phyloP scores from a whole-genome alignment of 2,888 invertebrate genomes.

The Deilephila porcellus region DNA sequence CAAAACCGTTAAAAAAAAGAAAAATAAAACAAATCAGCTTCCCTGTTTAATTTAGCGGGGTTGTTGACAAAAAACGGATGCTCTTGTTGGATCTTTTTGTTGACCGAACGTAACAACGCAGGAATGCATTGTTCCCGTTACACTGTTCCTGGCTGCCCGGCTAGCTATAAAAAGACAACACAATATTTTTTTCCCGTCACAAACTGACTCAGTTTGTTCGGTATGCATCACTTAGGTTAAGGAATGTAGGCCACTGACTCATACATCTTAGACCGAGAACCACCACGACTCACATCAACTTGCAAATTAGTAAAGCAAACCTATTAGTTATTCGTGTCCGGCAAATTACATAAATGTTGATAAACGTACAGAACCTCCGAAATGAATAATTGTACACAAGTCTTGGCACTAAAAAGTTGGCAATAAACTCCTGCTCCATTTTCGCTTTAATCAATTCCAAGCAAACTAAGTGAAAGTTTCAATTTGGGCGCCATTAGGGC shows the following conservation, averaged over 20 bases:
- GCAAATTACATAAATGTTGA: neutral
- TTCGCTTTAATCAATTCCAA: conserved; percentile 61
- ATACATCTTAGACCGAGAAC: conserved; percentile 33
- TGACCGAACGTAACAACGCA: conserved; percentile 72
- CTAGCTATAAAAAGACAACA: conserved; percentile 65
- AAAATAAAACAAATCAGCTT: conserved; percentile 75
- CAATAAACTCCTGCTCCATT: conserved; percentile 52
- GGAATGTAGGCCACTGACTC: conserved; percentile 61
- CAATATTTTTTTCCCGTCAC: conserved; percentile 59
- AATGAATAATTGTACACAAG: conserved; percentile 7
- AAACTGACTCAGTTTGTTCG: conserved; percentile 64
- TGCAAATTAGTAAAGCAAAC: neutral
- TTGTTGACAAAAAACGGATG: conserved; percentile 77
- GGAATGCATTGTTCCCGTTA: conserved; percentile 81
- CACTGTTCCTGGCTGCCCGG: conserved; percentile 56
- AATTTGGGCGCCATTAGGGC: conserved; percentile 63
- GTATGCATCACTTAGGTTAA: conserved; percentile 50
- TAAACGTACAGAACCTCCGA: neutral
- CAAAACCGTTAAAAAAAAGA: conserved; percentile 62
- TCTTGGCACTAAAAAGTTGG: conserved; percentile 36
- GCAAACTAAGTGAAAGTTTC: conserved; percentile 63
- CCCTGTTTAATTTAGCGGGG: conserved; percentile 82
- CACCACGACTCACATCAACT: conserved; percentile 3
- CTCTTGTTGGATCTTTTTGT: conserved; percentile 75
- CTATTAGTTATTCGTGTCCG: neutral